Percentiles rank a stretch among this genome's conserved stretches.
phyloP scores from a whole-genome alignment of 2,888 invertebrate genomes.

The Cotesia congregata region DNA sequence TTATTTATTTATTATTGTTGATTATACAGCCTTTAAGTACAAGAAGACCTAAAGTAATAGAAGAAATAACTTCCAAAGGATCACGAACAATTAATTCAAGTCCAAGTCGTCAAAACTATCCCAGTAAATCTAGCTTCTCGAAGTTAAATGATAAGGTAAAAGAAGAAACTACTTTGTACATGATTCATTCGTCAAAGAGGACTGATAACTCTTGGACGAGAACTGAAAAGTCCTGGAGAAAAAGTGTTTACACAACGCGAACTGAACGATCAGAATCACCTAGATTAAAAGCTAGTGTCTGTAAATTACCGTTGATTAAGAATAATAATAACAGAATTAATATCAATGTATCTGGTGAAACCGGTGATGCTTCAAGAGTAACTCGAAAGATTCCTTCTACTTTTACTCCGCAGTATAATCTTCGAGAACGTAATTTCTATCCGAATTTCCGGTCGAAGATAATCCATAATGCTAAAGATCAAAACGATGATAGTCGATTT shows the following conservation, averaged over 20 bases:
- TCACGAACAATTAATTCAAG: conserved; percentile 49
- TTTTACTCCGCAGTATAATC: conserved; percentile 26
- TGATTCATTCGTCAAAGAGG: conserved; percentile 34
- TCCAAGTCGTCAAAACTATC: conserved; percentile 45
- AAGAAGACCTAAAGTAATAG: conserved; percentile 43
- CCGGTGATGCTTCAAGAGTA: conserved; percentile 8
- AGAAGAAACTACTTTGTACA: conserved; percentile 33
- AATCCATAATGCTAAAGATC: background rate
- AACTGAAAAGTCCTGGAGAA: conserved; percentile 41
- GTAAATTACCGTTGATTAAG: conserved; percentile 46
- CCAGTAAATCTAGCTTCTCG: conserved; percentile 40
- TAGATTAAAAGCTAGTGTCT: conserved; percentile 33
- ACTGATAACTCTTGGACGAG: conserved; percentile 14
- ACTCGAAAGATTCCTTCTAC: background rate
- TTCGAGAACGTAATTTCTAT: conserved; percentile 4
- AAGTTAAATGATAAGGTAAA: conserved; percentile 45
- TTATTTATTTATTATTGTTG: background rate
- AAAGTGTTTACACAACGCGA: conserved; percentile 38
- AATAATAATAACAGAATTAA: background rate
- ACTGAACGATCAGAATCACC: conserved; percentile 31
- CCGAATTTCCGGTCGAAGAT: background rate
- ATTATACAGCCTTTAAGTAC: conserved; percentile 39
- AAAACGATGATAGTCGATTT: background rate
- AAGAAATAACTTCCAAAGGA: conserved; percentile 44
- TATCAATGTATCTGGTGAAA: conserved; percentile 42